Evolutionary conservation across 1,140 invertebrate genomes (phyloP), one percentile per base, ranked within the genome.

Genomic region (Saccostrea cuccullata): DNA sequence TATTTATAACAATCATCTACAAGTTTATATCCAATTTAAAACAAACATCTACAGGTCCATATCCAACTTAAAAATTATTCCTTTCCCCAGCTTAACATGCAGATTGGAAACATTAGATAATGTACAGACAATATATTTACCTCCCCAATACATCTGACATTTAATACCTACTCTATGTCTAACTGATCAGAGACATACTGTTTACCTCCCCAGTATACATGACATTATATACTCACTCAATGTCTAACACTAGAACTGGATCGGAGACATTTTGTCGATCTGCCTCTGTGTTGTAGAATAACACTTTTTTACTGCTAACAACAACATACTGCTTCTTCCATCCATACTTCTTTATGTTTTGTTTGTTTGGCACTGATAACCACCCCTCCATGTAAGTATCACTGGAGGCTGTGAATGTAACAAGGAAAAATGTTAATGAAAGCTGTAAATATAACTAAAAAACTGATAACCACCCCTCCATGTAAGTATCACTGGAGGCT

Each of bases 301-400:
- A 98, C 86, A 99, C 98, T 95, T 99, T 99, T 93, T 98, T 97
- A 88, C 98, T 98, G 23, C 98, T 99, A 20, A 99, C 98, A 36
- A 99, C 98, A 8, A 99, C 98, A 95, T 98, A 99, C 95, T 99
- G 98, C 92, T 98, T 98, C 95, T 97, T 98, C 98, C 98, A 99
- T 47, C 98, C 98, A 95, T 99, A 98, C 86, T 98, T 96, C 87
- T 97, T 97, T 87, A 99, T 98, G 94, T 99, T 99, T 94, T 98
- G 98, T 94, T 98, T 99, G 92, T 97, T 98, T 40, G 98, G 98
- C 91, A 99, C 97, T 77, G 98, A 98, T 13, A 99, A 96, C 98
- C 98, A 99, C 77, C 98, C 98, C 95, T 99, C 98, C 90, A 99
- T 96, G 36, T 98, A 96, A 86, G 97, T 97, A 88, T 97, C 97